Base-by-base conservation (phyloP, 1,140 invertebrate genomes). In the Saxidomus purpurata region DNA sequence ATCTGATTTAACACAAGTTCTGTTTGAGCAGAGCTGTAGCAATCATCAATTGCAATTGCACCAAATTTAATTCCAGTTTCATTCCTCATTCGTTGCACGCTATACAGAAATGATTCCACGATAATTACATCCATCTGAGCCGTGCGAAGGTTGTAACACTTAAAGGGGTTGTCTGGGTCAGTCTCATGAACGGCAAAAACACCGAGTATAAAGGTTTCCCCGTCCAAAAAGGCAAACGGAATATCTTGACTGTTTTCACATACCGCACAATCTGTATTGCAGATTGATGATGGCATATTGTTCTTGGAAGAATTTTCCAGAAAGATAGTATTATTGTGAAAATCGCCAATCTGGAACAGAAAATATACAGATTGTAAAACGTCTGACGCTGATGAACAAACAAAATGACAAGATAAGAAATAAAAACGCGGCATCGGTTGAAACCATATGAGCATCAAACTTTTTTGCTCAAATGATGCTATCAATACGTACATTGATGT, bases 31-130 rank as follows among this genome's bases (percentile, higher is more conserved):
- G 92, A 80, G 47, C 92, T 95, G 86, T 95, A 94, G 84, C 94
- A 95, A 88, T 94, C 94, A 76, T 95, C 94, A 49, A 94, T 92
- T 4, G 90, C 91, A 22, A 95, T 80, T 1, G 92, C 94, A 22
- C 94, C 94, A 79, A 94, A 93, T 1, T 92, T 89, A 0, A 94
- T 89, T 6, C 87, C 87, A 0, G 93, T 93, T 8, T 31, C 61
- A 0, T 82, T 67, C 6, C 84, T 69, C 13, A 92, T n/a, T 17
- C 93, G 74, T 38, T 93, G 36, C 0, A 94, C 90, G 15, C 91
- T 89, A 38, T 92, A 87, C 0, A 94, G 80, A 79, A 95, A 94
- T 0, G 92, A 91, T 86, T 95, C 93, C 13, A 92, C 84, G 0
- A 85, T 87, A 17, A 95, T 67, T 0, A 92, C 89, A 67, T 94